Conservation (phyloP, 2,888 invertebrate species). For the Conistra vaccinii region DNA sequence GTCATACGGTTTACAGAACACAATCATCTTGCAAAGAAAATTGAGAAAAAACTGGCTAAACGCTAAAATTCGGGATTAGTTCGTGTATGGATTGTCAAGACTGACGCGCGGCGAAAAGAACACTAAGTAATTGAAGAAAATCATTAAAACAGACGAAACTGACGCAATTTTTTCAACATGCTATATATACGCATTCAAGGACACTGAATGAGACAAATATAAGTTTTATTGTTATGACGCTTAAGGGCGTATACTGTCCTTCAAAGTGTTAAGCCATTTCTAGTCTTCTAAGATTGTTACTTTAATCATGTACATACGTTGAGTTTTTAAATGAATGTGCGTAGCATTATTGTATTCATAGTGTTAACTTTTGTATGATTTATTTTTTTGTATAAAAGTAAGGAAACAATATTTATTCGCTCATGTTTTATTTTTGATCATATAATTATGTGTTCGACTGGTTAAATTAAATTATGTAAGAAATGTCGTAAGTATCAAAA, state of each 20-base stretch:
- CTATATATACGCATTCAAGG: no score
- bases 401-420: not conserved
- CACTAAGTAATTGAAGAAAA: not conserved
- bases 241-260: no score
- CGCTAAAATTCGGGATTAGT: not conserved
- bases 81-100: not conserved
- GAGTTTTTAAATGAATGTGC: not conserved
- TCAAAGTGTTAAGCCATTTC: no score
- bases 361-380: not conserved
- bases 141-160: not conserved
- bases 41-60: not conserved
- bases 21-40: constrained; percentile 44
- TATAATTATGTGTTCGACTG: not conserved
- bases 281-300: not conserved
- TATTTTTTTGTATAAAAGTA: not conserved
- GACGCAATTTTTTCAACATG: not conserved
- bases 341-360: not conserved
- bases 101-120: not conserved
- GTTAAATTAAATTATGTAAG: not conserved
- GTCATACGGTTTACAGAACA: constrained; percentile 50
- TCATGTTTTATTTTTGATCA: not conserved
- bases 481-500: not conserved
- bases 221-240: no score
- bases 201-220: no score
- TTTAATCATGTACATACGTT: not conserved